Percentiles rank a stretch among this genome's conserved stretches.
Evolutionary conservation across 2,888 invertebrate genomes (phyloP).

Genomic region (Harpagoxenus sublaevis): DNA sequence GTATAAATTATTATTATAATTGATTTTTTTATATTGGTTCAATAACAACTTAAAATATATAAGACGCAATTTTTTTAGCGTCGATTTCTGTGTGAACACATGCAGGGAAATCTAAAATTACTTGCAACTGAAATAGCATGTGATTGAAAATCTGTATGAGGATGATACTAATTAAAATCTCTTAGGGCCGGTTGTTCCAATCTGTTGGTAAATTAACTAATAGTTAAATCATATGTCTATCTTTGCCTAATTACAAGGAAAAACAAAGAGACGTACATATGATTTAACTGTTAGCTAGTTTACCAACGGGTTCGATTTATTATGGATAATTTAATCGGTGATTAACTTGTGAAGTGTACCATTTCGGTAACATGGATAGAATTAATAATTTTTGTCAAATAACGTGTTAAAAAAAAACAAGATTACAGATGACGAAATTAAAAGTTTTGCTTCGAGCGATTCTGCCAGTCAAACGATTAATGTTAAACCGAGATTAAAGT

Average conservation of each 20-base stretch:
- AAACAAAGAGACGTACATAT: too few relatives aligned
- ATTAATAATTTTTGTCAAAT: neutral
- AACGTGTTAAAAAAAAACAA: neutral
- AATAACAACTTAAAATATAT: neutral
- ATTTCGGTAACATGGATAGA: neutral
- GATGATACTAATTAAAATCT: neutral
- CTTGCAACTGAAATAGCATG: neutral
- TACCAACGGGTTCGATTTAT: too few relatives aligned
- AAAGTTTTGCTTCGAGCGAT: neutral
- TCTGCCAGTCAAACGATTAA: neutral
- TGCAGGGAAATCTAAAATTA: neutral
- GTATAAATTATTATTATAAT: neutral
- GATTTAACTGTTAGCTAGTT: too few relatives aligned
- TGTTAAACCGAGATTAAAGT: neutral
- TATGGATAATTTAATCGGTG: neutral
- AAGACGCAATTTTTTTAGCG: neutral
- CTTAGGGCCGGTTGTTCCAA: too few relatives aligned
- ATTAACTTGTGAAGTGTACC: neutral
- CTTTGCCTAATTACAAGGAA: too few relatives aligned
- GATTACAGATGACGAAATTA: neutral
- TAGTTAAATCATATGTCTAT: too few relatives aligned
- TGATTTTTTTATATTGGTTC: constrained; percentile 1
- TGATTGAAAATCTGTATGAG: neutral
- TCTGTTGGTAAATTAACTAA: too few relatives aligned
- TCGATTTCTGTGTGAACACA: neutral